Evolutionary conservation across 1,140 invertebrate species (phyloP).

Genomic region (Drosophila varians): DNA sequence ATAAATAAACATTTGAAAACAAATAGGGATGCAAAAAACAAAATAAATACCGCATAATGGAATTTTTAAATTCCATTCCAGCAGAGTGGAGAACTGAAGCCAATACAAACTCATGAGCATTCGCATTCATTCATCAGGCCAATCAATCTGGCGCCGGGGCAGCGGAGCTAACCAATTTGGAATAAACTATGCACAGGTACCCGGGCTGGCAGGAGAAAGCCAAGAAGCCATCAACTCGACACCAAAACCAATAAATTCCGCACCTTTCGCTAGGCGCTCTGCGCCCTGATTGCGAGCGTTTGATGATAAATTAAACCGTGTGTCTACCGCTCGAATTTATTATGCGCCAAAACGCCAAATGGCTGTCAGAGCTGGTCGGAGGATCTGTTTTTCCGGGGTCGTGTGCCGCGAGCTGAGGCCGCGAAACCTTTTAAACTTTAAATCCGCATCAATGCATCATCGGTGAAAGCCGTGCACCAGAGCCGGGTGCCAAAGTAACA

Average conservation of each 20-base stretch:
- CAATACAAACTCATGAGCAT: slow-evolving; percentile 16
- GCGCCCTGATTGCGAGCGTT: slow-evolving; percentile 62
- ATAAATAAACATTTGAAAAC: slow-evolving; percentile 71
- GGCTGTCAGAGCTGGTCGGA: slow-evolving; percentile 58
- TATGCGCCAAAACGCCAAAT: slow-evolving; percentile 81
- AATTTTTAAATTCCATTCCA: slow-evolving; percentile 52
- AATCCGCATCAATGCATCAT: slow-evolving; percentile 80
- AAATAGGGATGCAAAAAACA: slow-evolving; percentile 54
- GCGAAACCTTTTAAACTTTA: slow-evolving; percentile 81
- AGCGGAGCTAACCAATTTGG: slow-evolving; percentile 49
- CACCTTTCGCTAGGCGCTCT: slow-evolving; percentile 44
- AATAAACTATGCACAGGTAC: slow-evolving; percentile 51
- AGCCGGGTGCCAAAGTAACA: slow-evolving; percentile 66
- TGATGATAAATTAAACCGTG: slow-evolving; percentile 79
- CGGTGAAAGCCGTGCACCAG: slow-evolving; percentile 53
- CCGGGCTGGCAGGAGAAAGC: slow-evolving; percentile 16
- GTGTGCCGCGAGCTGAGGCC: slow-evolving; percentile 17
- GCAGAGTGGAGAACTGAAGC: slow-evolving; percentile 6
- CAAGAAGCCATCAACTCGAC: slow-evolving; percentile 36
- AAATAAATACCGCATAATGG: slow-evolving; percentile 54
- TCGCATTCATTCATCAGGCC: slow-evolving; percentile 43
- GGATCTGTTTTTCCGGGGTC: slow-evolving; percentile 25
- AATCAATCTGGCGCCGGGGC: slow-evolving; percentile 53
- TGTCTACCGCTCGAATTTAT: slow-evolving; percentile 78
- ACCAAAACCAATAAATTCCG: slow-evolving; percentile 68